Percentiles rank a stretch among this genome's conserved stretches.
Evolutionary conservation across 2,888 invertebrate genomes (phyloP).

Genomic region (Reticulitermes lucifugus): DNA sequence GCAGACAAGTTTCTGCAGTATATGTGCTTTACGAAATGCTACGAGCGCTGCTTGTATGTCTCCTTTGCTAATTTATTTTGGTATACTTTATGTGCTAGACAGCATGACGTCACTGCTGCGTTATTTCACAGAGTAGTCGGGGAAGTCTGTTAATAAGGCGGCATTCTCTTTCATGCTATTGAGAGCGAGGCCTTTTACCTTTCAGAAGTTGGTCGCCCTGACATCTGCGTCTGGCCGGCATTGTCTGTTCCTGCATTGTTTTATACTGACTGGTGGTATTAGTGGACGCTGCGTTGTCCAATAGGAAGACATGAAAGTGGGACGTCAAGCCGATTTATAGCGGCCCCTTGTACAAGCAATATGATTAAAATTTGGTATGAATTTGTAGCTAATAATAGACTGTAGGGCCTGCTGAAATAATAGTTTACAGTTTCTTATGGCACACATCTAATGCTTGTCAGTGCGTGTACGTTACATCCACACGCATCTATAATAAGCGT

Average conservation of each 20-base stretch:
- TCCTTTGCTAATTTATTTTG: neutral
- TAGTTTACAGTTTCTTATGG: neutral
- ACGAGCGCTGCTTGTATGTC: too few relatives aligned
- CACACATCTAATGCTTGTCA: too few relatives aligned
- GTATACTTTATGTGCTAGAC: neutral
- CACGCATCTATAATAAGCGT: too few relatives aligned
- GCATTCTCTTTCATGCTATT: slow-evolving; percentile 6
- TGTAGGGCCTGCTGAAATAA: neutral
- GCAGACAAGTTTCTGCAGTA: too few relatives aligned
- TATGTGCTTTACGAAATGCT: too few relatives aligned
- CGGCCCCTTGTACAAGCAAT: neutral
- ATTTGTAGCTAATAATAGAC: neutral
- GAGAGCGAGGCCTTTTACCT: slow-evolving; percentile 10
- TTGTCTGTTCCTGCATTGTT: neutral
- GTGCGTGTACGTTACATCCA: too few relatives aligned
- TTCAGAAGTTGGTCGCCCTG: neutral
- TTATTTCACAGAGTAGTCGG: neutral
- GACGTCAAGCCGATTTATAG: neutral
- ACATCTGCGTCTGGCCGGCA: slow-evolving; percentile 7
- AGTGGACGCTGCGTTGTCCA: neutral
- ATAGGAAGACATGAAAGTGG: neutral
- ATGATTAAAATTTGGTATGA: neutral
- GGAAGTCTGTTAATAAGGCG: slow-evolving; percentile 8
- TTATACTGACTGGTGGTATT: neutral
- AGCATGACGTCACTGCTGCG: neutral